These are phyloP conservation scores for Acrobasis suavella DNA, from an alignment of 2,888 invertebrate genomes.

Conservation along the genomic window DNA sequence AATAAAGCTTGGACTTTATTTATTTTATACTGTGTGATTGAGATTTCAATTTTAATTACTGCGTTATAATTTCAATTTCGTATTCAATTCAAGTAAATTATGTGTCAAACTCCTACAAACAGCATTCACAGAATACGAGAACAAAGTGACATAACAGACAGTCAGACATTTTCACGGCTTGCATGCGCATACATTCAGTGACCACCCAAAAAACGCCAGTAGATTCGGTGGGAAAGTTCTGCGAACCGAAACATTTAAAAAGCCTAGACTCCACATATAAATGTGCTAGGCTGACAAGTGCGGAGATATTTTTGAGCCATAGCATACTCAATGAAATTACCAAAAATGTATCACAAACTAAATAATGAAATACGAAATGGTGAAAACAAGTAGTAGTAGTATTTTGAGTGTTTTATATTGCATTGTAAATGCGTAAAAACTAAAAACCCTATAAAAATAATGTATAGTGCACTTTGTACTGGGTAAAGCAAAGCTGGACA, in stretches of 20 bases:
- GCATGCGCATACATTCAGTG: background rate
- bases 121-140: background rate
- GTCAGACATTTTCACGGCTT: background rate
- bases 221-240: background rate
- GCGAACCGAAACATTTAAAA: background rate
- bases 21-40: background rate
- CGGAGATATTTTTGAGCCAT: too few relatives aligned
- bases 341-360: too few relatives aligned
- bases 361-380: too few relatives aligned
- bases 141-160: background rate
- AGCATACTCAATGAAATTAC: too few relatives aligned
- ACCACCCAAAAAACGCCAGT: background rate
- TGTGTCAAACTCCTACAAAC: background rate
- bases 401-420: too few relatives aligned
- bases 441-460: too few relatives aligned
- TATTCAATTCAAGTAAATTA: background rate
- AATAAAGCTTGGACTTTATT: background rate
- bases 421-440: too few relatives aligned
- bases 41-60: slow-evolving; percentile 10
- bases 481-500: too few relatives aligned
- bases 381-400: too few relatives aligned
- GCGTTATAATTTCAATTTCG: slow-evolving; percentile 8
- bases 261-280: too few relatives aligned
- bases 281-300: too few relatives aligned
- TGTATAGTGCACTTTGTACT: too few relatives aligned